Percentiles rank a stretch among this genome's conserved stretches.
Evolutionary conservation across 2,888 invertebrate species (phyloP).

Genomic region (Volucella zonaria): DNA sequence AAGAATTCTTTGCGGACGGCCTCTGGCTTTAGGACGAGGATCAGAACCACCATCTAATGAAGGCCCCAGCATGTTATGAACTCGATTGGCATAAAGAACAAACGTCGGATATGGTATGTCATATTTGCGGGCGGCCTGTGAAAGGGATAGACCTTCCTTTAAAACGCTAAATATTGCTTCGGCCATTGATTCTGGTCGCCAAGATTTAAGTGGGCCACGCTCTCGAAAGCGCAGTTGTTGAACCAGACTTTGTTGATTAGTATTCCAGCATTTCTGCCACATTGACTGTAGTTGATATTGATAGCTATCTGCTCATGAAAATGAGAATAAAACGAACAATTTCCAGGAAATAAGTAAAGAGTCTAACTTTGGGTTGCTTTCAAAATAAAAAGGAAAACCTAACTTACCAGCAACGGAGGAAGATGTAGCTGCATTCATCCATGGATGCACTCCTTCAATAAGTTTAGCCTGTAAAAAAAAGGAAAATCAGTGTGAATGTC

Average conservation of each 20-base stretch:
- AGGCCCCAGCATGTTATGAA: slow-evolving; percentile 96
- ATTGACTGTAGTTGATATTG: slow-evolving; percentile 97
- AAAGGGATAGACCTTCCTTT: slow-evolving; percentile 93
- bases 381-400: slow-evolving; percentile 24
- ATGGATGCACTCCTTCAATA: slow-evolving; percentile 81
- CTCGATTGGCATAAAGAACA: slow-evolving; percentile 95
- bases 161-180: slow-evolving; percentile 96
- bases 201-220: slow-evolving; percentile 95
- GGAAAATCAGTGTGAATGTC: slow-evolving; percentile 3
- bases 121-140: slow-evolving; percentile 95
- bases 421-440: slow-evolving; percentile 81
- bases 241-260: slow-evolving; percentile 93
- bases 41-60: slow-evolving; percentile 95
- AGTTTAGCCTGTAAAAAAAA: slow-evolving; percentile 79
- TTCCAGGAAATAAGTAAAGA: slow-evolving; percentile 49
- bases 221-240: slow-evolving; percentile 95
- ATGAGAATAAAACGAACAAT: slow-evolving; percentile 14
- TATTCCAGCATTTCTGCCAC: slow-evolving; percentile 98
- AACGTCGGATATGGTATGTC: slow-evolving; percentile 97
- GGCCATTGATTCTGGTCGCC: slow-evolving; percentile 97
- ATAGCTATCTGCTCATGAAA: slow-evolving; percentile 90
- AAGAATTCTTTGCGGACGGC: slow-evolving; percentile 94
- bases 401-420: slow-evolving; percentile 81
- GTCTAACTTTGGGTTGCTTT: slow-evolving; percentile 24
- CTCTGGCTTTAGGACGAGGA: slow-evolving; percentile 94